Evolutionary conservation across 2,797 vertebrate species (phyloP).

Genomic region (Glyptemys insculpta): DNA sequence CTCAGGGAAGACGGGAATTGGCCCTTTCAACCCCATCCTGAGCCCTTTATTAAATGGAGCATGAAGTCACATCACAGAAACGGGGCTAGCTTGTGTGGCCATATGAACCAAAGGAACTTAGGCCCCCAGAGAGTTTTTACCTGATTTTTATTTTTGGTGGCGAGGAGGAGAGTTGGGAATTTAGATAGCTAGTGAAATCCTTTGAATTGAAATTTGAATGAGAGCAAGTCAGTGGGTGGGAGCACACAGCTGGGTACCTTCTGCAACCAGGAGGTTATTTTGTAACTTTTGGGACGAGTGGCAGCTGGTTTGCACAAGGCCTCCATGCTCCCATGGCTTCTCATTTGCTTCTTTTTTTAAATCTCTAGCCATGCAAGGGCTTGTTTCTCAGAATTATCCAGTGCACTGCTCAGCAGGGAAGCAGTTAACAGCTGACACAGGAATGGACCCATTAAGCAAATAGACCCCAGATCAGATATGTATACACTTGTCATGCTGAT

Average conservation of each 20-base stretch:
- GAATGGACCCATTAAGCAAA: not conserved
- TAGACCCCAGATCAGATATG: not conserved
- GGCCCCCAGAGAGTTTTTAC: not conserved
- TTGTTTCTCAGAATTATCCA: not conserved
- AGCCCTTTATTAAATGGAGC: not conserved
- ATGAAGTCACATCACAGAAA: not conserved
- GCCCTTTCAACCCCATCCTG: not conserved
- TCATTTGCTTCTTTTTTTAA: not conserved
- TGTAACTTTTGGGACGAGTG: not conserved
- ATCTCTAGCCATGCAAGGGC: not conserved
- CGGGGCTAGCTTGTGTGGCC: not conserved
- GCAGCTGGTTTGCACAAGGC: not conserved
- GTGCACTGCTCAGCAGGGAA: not conserved
- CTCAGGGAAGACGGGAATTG: not conserved
- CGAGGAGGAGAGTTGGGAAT: not conserved
- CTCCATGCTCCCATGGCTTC: not conserved
- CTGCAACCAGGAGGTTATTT: not conserved
- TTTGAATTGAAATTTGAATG: not conserved
- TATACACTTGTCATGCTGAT: not conserved
- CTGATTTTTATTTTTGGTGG: not conserved
- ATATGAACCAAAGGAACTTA: not conserved
- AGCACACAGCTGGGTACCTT: not conserved
- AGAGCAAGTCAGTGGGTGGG: not conserved
- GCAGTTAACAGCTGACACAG: not conserved
- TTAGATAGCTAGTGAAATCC: not conserved